A percentile compares a stretch with the other conserved stretches of the same genome.
Conservation (phyloP, 2,888 invertebrate genomes). For the Taenaris catops region DNA sequence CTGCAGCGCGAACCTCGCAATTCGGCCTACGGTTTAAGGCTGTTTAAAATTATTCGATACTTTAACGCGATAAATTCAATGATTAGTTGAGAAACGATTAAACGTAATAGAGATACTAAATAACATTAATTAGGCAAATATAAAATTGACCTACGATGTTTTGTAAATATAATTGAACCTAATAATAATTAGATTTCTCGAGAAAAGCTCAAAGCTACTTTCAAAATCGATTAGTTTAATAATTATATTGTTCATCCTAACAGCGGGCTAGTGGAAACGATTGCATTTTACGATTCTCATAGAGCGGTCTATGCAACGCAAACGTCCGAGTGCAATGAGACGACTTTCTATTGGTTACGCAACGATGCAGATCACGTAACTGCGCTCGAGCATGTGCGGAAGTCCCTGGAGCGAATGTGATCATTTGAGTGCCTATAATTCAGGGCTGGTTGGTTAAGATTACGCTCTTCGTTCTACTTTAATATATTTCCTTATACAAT, state of each 20-base stretch:
- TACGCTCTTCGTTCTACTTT: conserved; percentile 13
- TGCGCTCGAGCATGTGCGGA: conserved; percentile 67
- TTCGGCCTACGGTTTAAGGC: no score
- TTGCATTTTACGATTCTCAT: conserved; percentile 55
- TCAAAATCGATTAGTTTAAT: no score
- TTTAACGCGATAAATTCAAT: no score
- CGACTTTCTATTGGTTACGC: conserved; percentile 75
- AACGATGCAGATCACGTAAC: conserved; percentile 77
- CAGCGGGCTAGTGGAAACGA: conserved; percentile 38
- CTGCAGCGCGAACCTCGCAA: no score
- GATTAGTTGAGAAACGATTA: no score
- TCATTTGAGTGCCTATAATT: conserved; percentile 33
- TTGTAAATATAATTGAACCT: no score
- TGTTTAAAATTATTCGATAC: no score
- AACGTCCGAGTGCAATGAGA: conserved; percentile 62
- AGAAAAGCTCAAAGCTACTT: no score
- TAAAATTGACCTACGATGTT: no score
- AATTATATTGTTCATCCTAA: conserved; percentile 23
- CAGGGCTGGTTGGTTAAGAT: conserved; percentile 23
- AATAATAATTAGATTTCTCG: no score
- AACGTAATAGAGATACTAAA: no score
- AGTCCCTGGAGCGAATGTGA: conserved; percentile 68
- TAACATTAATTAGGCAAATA: no score
- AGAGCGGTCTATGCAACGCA: conserved; percentile 54
- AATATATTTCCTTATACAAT: conserved; percentile 6